Percentiles rank a stretch among this genome's conserved stretches.
phyloP scores from a whole-genome alignment of 1,140 invertebrate genomes.

The Bombus balteatus region DNA sequence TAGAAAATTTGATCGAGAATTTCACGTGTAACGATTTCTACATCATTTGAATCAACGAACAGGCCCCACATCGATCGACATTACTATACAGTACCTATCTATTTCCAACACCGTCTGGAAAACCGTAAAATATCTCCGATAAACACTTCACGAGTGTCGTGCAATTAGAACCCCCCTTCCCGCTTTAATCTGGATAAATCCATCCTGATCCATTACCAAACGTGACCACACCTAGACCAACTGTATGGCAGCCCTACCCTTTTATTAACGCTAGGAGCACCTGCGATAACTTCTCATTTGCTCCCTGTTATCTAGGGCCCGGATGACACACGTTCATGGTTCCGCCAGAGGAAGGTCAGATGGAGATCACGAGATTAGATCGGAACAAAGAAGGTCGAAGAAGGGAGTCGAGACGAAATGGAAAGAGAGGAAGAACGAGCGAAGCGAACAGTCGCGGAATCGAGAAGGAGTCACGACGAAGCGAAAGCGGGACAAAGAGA shows the following conservation, averaged over 20 bases:
- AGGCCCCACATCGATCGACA: background rate
- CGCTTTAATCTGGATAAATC: background rate
- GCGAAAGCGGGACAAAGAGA: background rate
- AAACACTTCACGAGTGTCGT: background rate
- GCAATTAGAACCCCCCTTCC: background rate
- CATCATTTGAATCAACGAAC: background rate
- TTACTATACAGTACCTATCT: background rate
- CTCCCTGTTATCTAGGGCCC: slow-evolving; percentile 38
- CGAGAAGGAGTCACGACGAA: slow-evolving; percentile 3
- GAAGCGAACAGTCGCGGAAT: slow-evolving; percentile 17
- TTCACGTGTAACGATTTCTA: background rate
- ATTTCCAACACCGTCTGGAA: no score
- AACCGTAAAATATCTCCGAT: background rate
- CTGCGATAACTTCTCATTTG: slow-evolving; percentile 51
- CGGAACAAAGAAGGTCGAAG: slow-evolving; percentile 14
- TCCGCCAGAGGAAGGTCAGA: slow-evolving; percentile 35
- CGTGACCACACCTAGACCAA: background rate
- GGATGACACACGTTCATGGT: slow-evolving; percentile 44
- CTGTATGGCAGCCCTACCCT: background rate
- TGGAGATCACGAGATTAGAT: slow-evolving; percentile 50
- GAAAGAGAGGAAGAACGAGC: background rate
- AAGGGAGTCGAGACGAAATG: background rate
- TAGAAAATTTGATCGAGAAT: no score
- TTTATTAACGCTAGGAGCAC: slow-evolving; percentile 22
- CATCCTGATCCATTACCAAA: background rate